These are phyloP conservation scores for Scaptomyza pallida DNA, from an alignment of 1,140 invertebrate genomes.

Conservation along the genomic window DNA sequence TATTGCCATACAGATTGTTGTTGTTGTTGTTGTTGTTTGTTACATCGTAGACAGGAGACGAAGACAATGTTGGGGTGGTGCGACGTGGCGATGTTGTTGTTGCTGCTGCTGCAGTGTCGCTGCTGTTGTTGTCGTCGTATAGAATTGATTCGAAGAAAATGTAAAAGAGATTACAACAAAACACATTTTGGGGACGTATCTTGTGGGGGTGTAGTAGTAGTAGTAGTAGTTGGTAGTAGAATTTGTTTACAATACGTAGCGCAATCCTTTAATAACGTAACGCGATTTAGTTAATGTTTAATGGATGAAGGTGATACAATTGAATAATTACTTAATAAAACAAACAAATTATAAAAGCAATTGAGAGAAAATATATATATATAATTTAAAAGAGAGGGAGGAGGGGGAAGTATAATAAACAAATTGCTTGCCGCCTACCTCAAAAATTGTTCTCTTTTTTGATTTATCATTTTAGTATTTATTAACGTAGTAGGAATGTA, in stretches of 20 bases:
- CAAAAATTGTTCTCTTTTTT: slow-evolving; percentile 57
- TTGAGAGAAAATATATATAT: slow-evolving; percentile 5
- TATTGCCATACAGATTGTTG: slow-evolving; percentile 50
- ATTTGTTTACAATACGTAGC: slow-evolving; percentile 11
- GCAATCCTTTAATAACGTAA: slow-evolving; percentile 15
- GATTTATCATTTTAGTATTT: slow-evolving; percentile 46
- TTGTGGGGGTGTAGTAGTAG: slow-evolving; percentile 13
- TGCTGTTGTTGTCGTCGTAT: slow-evolving; percentile 57
- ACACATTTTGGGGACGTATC: slow-evolving; percentile 26
- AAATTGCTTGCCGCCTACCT: slow-evolving; percentile 62
- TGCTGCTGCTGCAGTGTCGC: slow-evolving; percentile 47
- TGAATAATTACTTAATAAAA: not conserved
- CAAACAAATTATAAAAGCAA: slow-evolving; percentile 5
- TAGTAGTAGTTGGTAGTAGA: slow-evolving; percentile 21
- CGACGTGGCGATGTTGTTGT: slow-evolving; percentile 36
- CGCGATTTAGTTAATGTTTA: slow-evolving; percentile 2
- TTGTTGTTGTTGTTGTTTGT: slow-evolving; percentile 56
- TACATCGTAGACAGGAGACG: slow-evolving; percentile 47
- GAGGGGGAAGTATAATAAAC: slow-evolving; percentile 20
- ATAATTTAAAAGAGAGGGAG: slow-evolving; percentile 4
- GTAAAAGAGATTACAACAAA: slow-evolving; percentile 76
- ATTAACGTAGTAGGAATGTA: slow-evolving; percentile 71
- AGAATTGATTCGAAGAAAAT: slow-evolving; percentile 76
- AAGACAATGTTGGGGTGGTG: slow-evolving; percentile 6
- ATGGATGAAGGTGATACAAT: slow-evolving; percentile 9